A percentile compares a stretch with the other conserved stretches of the same genome.
phyloP scores from a whole-genome alignment of 2,797 vertebrate species.

The Pseudocheirus occidentalis region DNA sequence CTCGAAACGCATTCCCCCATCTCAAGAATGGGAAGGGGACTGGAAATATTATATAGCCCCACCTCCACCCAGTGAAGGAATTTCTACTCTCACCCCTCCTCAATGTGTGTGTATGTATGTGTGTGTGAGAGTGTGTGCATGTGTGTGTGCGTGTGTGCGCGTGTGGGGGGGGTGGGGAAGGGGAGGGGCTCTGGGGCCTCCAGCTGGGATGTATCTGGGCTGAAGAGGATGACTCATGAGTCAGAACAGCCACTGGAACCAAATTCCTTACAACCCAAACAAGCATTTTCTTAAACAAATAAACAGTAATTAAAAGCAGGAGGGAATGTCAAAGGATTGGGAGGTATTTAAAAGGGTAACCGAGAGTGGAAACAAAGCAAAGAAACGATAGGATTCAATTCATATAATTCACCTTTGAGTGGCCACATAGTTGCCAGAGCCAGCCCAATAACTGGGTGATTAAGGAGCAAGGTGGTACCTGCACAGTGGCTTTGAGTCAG shows the following conservation, averaged over 20 bases:
- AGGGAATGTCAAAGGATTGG: not conserved
- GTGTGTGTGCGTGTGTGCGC: no score
- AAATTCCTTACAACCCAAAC: not conserved
- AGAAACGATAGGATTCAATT: not conserved
- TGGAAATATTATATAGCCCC: not conserved
- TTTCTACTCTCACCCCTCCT: not conserved
- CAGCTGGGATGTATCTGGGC: not conserved
- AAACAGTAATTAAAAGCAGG: not conserved
- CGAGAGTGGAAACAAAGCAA: not conserved
- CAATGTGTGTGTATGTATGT: no score
- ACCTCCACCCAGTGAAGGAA: not conserved
- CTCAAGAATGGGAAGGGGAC: not conserved
- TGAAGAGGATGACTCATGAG: not conserved
- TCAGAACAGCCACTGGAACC: not conserved
- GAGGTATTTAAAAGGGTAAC: not conserved
- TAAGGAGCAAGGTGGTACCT: not conserved
- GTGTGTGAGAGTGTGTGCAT: no score
- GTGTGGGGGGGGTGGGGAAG: fast-evolving
- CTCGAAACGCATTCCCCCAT: not conserved
- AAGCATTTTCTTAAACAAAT: constrained; percentile 5
- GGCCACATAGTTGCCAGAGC: not conserved
- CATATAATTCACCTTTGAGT: not conserved
- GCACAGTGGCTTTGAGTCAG: not conserved
- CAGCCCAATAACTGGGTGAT: not conserved
- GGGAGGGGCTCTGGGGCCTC: not conserved